These are phyloP conservation scores for Patella depressa DNA, from an alignment of 2,888 invertebrate species.

Conservation along the genomic window DNA sequence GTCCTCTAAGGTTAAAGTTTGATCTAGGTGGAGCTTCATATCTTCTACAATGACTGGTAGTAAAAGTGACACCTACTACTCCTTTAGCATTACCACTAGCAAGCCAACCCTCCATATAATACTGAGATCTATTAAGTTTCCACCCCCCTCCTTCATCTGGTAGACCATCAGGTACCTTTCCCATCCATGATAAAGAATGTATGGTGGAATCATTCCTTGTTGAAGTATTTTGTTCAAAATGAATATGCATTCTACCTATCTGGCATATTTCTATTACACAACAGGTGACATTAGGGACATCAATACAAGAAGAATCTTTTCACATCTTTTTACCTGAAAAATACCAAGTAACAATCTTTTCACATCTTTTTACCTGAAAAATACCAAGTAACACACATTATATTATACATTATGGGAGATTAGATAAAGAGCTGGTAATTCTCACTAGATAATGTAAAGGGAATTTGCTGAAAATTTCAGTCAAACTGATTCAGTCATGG, in stretches of 20 bases:
- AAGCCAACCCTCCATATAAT: slow-evolving; percentile 98
- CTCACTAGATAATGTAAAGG: too few species aligned
- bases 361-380: too few species aligned
- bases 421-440: too few species aligned
- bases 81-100: slow-evolving; percentile 92
- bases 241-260: slow-evolving; percentile 84
- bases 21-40: slow-evolving; percentile 84
- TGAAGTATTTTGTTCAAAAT: slow-evolving; percentile 93
- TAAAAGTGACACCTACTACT: slow-evolving; percentile 95
- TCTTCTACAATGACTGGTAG: slow-evolving; percentile 91
- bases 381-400: too few species aligned
- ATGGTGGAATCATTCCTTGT: slow-evolving; percentile 96
- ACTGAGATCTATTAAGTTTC: slow-evolving; percentile 94
- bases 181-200: slow-evolving; percentile 97
- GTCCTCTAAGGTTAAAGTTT: slow-evolving; percentile 97
- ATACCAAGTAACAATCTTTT: too few species aligned
- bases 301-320: too few species aligned
- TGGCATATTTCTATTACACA: not conserved
- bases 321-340: too few species aligned
- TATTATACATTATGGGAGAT: too few species aligned
- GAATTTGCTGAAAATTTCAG: too few species aligned
- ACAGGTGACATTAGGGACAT: too few species aligned
- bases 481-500: too few species aligned
- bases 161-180: slow-evolving; percentile 94
- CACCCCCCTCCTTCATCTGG: slow-evolving; percentile 88